A percentile compares a stretch with the other conserved stretches of the same genome.
These are phyloP conservation scores for Lutraria lutraria DNA, from an alignment of 2,888 invertebrate genomes.

Conservation along the genomic window DNA sequence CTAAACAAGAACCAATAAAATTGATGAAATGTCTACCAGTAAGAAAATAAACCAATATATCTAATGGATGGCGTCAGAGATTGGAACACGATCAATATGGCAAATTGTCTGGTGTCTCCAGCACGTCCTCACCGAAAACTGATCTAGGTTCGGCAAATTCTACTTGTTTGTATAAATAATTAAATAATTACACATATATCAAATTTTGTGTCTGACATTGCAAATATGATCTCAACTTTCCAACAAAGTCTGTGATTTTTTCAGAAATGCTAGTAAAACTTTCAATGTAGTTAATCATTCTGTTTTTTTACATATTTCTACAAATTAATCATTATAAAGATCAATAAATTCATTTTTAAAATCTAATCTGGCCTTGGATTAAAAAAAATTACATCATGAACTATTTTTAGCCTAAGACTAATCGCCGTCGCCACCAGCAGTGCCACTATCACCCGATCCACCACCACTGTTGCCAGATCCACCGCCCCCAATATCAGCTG, in stretches of 20 bases:
- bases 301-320: not conserved
- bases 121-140: conserved; percentile 21
- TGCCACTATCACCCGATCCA: not conserved
- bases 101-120: conserved; percentile 17
- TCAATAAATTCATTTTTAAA: not conserved
- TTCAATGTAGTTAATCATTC: no score
- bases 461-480: conserved; percentile 2
- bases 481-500: conserved; percentile 24
- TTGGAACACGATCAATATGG: conserved; percentile 2
- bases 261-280: no score
- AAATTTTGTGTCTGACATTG: not conserved
- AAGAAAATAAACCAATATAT: not conserved
- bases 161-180: not conserved
- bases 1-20: not conserved
- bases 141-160: no score
- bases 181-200: not conserved
- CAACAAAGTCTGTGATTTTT: no score
- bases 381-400: not conserved
- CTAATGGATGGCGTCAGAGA: not conserved
- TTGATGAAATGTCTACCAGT: not conserved
- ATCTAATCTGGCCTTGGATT: not conserved
- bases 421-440: not conserved
- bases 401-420: not conserved
- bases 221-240: not conserved
- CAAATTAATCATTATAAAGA: not conserved